Percentiles rank a stretch among this genome's conserved stretches.
These are phyloP conservation scores for Centrocercus urophasianus DNA, from an alignment of 2,113 vertebrate species.

Conservation along the genomic window DNA sequence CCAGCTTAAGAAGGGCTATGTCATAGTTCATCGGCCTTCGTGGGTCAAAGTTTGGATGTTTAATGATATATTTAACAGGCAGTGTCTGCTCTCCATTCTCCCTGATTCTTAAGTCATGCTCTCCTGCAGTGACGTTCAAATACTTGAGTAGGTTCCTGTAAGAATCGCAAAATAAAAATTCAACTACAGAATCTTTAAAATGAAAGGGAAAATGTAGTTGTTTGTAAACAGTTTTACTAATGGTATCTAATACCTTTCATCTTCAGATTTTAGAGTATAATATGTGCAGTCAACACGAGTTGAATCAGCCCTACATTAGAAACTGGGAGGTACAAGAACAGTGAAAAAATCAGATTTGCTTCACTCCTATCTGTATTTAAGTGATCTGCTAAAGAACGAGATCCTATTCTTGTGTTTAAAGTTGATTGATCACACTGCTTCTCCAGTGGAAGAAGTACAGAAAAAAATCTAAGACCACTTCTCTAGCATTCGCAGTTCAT, in stretches of 20 bases:
- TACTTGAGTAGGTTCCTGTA: constrained; percentile 32
- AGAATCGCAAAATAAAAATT: neutral
- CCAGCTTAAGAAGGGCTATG: constrained; percentile 84
- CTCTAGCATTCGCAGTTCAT: neutral
- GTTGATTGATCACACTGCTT: neutral
- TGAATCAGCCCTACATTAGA: neutral
- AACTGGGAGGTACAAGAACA: neutral
- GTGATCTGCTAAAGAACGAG: neutral
- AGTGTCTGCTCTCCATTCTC: constrained; percentile 83
- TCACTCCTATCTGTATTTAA: neutral
- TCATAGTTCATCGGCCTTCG: constrained; percentile 85
- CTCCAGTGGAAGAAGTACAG: neutral
- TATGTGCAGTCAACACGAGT: neutral
- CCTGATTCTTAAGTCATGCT: constrained; percentile 75
- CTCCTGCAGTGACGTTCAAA: constrained; percentile 80
- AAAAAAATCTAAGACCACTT: neutral
- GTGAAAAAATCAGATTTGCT: neutral
- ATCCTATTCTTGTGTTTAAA: neutral
- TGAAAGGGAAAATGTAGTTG: neutral
- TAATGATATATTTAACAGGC: constrained; percentile 70
- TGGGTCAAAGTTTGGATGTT: constrained; percentile 84
- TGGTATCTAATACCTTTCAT: neutral
- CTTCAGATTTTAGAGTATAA: neutral
- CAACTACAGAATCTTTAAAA: neutral
- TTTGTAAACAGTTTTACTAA: neutral